Base-by-base conservation (phyloP, 2,888 invertebrate genomes). In the Stegana nigrithorax region DNA sequence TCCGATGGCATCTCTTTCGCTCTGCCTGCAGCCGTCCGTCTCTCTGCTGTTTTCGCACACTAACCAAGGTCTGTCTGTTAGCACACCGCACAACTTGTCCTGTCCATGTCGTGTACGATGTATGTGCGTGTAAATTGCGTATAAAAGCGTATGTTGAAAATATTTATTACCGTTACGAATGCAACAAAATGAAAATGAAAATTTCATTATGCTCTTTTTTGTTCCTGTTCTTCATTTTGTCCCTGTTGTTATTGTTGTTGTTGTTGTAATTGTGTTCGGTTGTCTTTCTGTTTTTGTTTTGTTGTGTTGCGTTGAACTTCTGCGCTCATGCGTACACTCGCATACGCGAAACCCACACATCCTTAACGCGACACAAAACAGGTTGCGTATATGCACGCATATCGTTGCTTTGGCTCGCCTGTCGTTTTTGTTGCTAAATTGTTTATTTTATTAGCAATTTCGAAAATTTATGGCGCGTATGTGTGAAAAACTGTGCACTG, bases 81-180 rank as follows among this genome's bases (percentile, higher is more conserved):
- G 23, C n/a, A n/a, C 39, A 8, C 6, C 39, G 10, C 4, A 36
- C 36, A 3, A 10, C 14, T 14, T 6, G 12, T 6, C 36, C 5
- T 4, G 17, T 32, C 7, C 14, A 19, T 53, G 51, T 36, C 29
- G 19, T 26, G 64, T 45, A 71, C 70, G 79, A 76, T 80, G 79
- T 70, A 76, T 80, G 73, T 64, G 79, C 77, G 80, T 77, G 76
- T 64, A 77, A 77, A 80, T 77, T 77, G 80, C 80, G 80, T 77
- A 78, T 78, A 76, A 76, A 76, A 78, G 71, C 70, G 73, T 73
- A 71, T 81, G 80, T 76, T 81, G 73, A 76, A 83, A 78, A 80
- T 83, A 81, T 81, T 81, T 81, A 81, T 81, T 81, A 70, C 82
- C 82, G 81, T 83, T 81, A 70, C 81, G 81, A 81, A 83, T 83